phyloP scores from a whole-genome alignment of 2,888 invertebrate genomes.

The Eupithecia exiguata region DNA sequence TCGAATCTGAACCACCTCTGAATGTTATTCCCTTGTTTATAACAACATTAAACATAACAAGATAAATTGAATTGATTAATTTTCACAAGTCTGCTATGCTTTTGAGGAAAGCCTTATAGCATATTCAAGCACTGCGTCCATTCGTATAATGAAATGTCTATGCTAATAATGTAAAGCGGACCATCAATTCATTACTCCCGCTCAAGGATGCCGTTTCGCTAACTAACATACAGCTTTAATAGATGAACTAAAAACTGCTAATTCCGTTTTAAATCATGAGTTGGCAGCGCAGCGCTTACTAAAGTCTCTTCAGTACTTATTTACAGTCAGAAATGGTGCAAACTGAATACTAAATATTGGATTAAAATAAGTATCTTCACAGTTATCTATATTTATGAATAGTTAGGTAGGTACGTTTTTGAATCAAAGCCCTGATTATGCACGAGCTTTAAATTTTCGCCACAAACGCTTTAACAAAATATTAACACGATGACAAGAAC shows the following conservation, averaged over 20 bases:
- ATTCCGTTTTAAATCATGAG: neutral
- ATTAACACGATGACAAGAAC: neutral
- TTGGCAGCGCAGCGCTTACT: neutral
- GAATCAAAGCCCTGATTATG: neutral
- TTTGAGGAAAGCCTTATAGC: neutral
- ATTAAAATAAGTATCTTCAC: neutral
- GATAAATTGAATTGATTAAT: too few relatives aligned
- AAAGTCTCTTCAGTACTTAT: neutral
- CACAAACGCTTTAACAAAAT: neutral
- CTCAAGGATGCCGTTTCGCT: conserved; percentile 41
- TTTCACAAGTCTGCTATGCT: neutral
- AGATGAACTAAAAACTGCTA: neutral
- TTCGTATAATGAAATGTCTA: conserved; percentile 47
- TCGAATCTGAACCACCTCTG: too few relatives aligned
- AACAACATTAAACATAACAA: too few relatives aligned
- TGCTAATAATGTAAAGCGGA: conserved; percentile 52
- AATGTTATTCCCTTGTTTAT: too few relatives aligned
- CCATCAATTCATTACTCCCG: conserved; percentile 52
- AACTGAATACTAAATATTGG: neutral
- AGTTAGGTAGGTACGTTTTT: neutral
- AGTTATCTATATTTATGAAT: neutral
- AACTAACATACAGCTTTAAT: neutral
- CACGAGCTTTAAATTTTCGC: neutral
- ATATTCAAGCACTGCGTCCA: conserved; percentile 1
- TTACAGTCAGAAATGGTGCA: neutral